Percentiles rank a stretch among this genome's conserved stretches.
Evolutionary conservation across 92 coral and sea anemone genomes (phyloP).

Genomic region (Porites divaricata): DNA sequence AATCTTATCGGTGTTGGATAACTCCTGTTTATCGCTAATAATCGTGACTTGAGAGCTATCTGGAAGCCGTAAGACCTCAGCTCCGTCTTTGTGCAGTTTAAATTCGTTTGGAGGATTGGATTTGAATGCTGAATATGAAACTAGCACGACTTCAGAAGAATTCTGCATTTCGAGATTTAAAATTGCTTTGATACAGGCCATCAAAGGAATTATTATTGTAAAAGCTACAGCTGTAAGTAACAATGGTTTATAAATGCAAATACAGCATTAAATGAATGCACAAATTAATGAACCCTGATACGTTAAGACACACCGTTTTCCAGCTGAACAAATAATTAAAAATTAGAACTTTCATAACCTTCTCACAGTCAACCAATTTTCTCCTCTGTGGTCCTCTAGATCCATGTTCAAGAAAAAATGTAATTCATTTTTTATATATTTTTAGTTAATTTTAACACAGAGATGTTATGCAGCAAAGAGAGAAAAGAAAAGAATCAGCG

Average conservation of each 20-base stretch:
- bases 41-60: slow-evolving; percentile 53
- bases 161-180: slow-evolving; percentile 17
- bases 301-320: neutral
- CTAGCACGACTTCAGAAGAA: slow-evolving; percentile 47
- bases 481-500: neutral
- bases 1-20: slow-evolving; percentile 60
- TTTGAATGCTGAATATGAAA: slow-evolving; percentile 69
- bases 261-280: neutral
- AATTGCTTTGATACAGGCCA: neutral
- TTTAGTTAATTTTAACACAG: too few species aligned
- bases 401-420: neutral
- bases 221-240: neutral
- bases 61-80: slow-evolving; percentile 50
- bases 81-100: neutral
- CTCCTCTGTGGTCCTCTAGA: too few species aligned
- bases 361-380: neutral
- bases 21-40: slow-evolving; percentile 68
- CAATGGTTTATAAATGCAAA: neutral
- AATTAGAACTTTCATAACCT: neutral
- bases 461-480: neutral
- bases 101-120: slow-evolving; percentile 71
- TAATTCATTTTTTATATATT: neutral
- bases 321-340: slow-evolving; percentile 24
- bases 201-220: too few species aligned
- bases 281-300: neutral